Evolutionary conservation across 2,888 invertebrate genomes (phyloP), one percentile per base, ranked within the genome.

Genomic region (Tetragonisca angustula): DNA sequence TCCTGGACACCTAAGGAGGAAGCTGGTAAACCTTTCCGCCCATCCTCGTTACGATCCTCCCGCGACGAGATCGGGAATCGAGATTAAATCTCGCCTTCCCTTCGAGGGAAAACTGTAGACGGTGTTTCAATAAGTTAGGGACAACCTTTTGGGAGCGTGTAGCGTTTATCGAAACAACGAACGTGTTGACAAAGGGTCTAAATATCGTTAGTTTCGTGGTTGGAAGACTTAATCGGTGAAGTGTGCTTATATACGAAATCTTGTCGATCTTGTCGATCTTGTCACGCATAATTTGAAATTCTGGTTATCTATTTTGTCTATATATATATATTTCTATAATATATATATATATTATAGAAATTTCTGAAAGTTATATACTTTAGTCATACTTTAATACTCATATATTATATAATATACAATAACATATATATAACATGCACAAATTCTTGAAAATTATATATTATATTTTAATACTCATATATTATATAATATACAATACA

Each of bases 1-100:
- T 77, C 79, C 70, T 32, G 50, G 85, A 79, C 81, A 72, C 59
- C 69, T 17, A 75, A 69, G 52, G 24, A 73, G 79, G 80, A 82
- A 85, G 81, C 76, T 67, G 54, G 52, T 65, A 79, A 81, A 77
- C 61, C 72, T 62, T 59, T 75, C 52, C 21, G 72, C 50, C 43
- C 56, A 21, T 50, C 36, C 54, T 69, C 56, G 17, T n/a, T 49
- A 56, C 79, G 76, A 76, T 77, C 76, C 77, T 83, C 62, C 68
- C 76, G 74, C 76, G 81, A 65, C 43, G 32, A 76, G 77, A 72
- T 80, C 75, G 69, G 69, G 70, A 52, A 64, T 62, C 81, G 62
- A 24, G 75, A 67, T 72, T 77, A 59, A 83, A 70, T 65, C 17
- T 69, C 56, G 52, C 43, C 32, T 52, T 52, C 61, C 32, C 32